phyloP scores from a whole-genome alignment of 1,140 invertebrate species.

The Heliconius hewitsoni region DNA sequence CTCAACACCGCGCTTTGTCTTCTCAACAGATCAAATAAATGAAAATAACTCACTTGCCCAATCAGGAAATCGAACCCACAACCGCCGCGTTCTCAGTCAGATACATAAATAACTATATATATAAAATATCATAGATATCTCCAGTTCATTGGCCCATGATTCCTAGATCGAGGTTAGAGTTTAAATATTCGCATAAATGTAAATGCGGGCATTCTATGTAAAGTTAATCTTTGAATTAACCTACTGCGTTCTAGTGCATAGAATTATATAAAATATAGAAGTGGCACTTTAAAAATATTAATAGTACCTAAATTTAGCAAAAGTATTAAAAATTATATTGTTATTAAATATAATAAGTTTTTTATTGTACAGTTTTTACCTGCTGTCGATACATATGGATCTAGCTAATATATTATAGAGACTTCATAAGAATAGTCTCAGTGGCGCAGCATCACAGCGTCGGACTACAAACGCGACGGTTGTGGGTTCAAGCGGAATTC shows the following conservation, averaged over 20 bases:
- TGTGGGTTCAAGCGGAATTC: no score
- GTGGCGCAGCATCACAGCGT: no score
- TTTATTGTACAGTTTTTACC: no score
- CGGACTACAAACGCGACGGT: no score
- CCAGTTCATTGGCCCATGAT: conserved; percentile 27
- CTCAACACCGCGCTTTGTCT: no score
- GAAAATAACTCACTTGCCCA: no score
- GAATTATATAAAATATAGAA: neutral
- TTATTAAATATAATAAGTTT: neutral
- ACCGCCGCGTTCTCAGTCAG: no score
- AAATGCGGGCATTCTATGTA: conserved; percentile 40
- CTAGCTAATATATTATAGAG: no score
- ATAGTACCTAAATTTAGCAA: neutral
- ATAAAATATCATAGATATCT: neutral
- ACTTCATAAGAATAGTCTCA: no score
- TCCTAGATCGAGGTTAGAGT: conserved; percentile 33
- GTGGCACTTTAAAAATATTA: neutral
- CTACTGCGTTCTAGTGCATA: conserved; percentile 25
- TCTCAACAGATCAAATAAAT: no score
- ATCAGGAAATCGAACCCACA: no score
- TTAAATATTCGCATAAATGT: conserved; percentile 37
- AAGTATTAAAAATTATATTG: neutral
- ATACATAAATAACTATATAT: neutral
- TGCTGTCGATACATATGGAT: no score
- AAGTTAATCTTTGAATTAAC: conserved; percentile 34